These are phyloP conservation scores for Sarcophaga subvicina DNA, from an alignment of 2,888 invertebrate genomes.

Conservation along the genomic window DNA sequence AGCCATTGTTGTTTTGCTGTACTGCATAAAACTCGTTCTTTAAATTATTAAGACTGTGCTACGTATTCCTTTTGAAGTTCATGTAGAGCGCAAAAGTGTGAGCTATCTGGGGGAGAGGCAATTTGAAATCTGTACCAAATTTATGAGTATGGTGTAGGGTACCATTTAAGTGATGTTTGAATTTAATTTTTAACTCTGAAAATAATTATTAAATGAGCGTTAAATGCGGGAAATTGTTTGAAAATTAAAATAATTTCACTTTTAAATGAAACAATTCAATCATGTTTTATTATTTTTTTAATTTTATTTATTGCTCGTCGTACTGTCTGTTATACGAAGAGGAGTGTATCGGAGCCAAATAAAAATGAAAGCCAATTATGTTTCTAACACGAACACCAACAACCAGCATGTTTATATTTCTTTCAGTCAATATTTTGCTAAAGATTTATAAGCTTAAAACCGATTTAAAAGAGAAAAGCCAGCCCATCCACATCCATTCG, in stretches of 20 bases:
- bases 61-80: no score
- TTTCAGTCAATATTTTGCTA: constrained; percentile 23
- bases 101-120: no score
- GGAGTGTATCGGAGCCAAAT: background rate
- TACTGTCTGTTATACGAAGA: constrained; percentile 10
- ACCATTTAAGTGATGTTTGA: background rate
- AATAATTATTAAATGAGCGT: constrained; percentile 36
- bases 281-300: background rate
- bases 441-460: constrained; percentile 22
- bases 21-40: no score
- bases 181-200: background rate
- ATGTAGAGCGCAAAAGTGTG: no score
- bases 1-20: no score
- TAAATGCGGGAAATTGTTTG: constrained; percentile 41
- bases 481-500: background rate
- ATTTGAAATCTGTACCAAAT: no score
- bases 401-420: background rate
- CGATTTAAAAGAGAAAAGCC: constrained; percentile 3
- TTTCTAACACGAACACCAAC: constrained; percentile 46
- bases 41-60: no score
- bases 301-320: no score
- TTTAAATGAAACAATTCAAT: constrained; percentile 40
- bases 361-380: constrained; percentile 46
- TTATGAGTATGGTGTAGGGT: no score
- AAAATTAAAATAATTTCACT: constrained; percentile 63